phyloP scores from a whole-genome alignment of 2,113 vertebrate species.

The Epinephelus cyanopodus region DNA sequence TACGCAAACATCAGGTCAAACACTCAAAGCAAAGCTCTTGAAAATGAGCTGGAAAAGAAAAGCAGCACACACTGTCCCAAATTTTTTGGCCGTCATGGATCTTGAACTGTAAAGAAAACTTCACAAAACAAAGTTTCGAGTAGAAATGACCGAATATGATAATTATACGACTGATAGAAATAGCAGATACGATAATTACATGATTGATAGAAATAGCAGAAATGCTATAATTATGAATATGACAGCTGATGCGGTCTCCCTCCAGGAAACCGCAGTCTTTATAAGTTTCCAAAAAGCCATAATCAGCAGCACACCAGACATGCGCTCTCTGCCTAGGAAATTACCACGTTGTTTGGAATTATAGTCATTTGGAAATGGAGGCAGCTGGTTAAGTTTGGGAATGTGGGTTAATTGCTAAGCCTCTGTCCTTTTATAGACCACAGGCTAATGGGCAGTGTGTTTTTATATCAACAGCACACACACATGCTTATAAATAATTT shows the following conservation, averaged over 20 bases:
- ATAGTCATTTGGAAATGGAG: slow-evolving; percentile 82
- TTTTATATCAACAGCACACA: slow-evolving; percentile 64
- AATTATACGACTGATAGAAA: slow-evolving; percentile 79
- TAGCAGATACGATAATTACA: slow-evolving; percentile 80
- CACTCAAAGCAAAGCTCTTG: slow-evolving; percentile 2
- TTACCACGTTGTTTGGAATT: slow-evolving; percentile 84
- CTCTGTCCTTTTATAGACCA: slow-evolving; percentile 73
- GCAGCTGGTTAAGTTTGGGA: slow-evolving; percentile 78
- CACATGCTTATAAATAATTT: slow-evolving; percentile 52
- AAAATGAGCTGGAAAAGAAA: slow-evolving; percentile 20
- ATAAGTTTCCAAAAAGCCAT: slow-evolving; percentile 79
- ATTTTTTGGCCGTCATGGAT: background rate
- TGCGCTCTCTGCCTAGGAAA: slow-evolving; percentile 80
- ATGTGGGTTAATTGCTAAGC: slow-evolving; percentile 80
- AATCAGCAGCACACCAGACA: slow-evolving; percentile 82
- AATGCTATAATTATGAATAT: slow-evolving; percentile 83
- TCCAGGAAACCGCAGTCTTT: slow-evolving; percentile 81
- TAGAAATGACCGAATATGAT: slow-evolving; percentile 66
- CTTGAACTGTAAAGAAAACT: slow-evolving; percentile 10
- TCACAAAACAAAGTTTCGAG: slow-evolving; percentile 38
- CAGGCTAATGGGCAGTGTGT: slow-evolving; percentile 77
- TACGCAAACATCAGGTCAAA: background rate
- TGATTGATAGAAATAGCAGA: slow-evolving; percentile 81
- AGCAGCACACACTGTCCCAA: background rate
- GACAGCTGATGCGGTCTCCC: slow-evolving; percentile 84